These are phyloP conservation scores for Eilema griseolum DNA, from an alignment of 2,888 invertebrate genomes.

Conservation along the genomic window DNA sequence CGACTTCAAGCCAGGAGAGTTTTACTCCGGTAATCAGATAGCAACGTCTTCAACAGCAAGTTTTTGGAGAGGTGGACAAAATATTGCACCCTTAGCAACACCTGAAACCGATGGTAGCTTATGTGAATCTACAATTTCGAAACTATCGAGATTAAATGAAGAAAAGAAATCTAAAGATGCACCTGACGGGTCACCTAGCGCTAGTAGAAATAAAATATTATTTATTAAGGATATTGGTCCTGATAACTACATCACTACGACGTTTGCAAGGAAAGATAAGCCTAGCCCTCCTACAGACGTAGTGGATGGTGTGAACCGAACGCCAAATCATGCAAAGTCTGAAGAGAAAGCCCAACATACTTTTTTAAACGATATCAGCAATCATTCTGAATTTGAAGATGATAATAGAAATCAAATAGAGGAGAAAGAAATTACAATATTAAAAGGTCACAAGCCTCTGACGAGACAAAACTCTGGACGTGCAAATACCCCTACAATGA, in stretches of 20 bases:
- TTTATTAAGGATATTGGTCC: constrained; percentile 90
- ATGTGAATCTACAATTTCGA: constrained; percentile 86
- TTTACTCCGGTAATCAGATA: constrained; percentile 78
- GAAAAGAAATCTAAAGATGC: constrained; percentile 78
- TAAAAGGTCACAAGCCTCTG: constrained; percentile 90
- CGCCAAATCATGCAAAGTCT: constrained; percentile 78
- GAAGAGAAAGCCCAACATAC: constrained; percentile 83
- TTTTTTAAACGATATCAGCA: constrained; percentile 82
- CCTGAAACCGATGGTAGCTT: constrained; percentile 88
- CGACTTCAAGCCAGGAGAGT: constrained; percentile 84
- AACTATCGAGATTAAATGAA: constrained; percentile 79
- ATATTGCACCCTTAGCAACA: constrained; percentile 87
- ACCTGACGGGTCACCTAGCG: constrained; percentile 76
- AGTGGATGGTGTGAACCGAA: constrained; percentile 70
- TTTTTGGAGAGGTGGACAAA: constrained; percentile 79
- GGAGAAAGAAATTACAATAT: constrained; percentile 78
- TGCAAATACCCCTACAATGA: constrained; percentile 82
- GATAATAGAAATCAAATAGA: constrained; percentile 84
- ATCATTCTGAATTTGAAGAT: constrained; percentile 82
- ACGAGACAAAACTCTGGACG: constrained; percentile 89
- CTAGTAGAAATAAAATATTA: constrained; percentile 86
- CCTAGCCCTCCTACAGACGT: constrained; percentile 62
- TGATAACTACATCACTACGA: constrained; percentile 91
- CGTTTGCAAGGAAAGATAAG: constrained; percentile 84
- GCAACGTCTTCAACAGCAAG: constrained; percentile 75